Evolutionary conservation across 2,113 vertebrate species (phyloP), one percentile per base, ranked within the genome.

Genomic region (Labeo catla): DNA sequence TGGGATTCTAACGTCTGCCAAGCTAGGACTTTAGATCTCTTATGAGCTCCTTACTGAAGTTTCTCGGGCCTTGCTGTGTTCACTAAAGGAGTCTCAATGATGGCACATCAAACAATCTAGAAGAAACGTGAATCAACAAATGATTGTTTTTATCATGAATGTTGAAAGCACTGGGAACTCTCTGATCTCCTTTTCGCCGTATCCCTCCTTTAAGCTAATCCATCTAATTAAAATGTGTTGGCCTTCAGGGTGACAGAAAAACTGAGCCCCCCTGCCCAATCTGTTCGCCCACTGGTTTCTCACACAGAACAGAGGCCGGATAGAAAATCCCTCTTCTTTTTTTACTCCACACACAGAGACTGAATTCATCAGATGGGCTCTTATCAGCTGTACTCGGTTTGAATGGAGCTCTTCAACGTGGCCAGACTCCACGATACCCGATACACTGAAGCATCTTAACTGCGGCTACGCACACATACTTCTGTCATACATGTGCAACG

Each of bases 341-440:
- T 66, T 13, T 49, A 50, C 76, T 80, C 54, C 28, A 65, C 43
- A 84, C 36, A 66, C 65, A 95, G 93, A 94, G 93, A 86, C 39
- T 73, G 92, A 88, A 95, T 95, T 95, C 93, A 95, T 94, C 83
- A 87, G 57, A 78, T 65, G 78, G 57, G 72, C 79, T 90, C 93
- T 95, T 94, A 95, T 95, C 94, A 93, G 93, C 89, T 91, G 90
- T 89, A 87, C 89, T 74, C 87, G 90, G 90, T 83, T 88, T 95
- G 93, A 95, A 95, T 92, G 93, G 90, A 90, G 84, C 90, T 92
- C 93, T 94, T 94, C 92, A 95, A 91, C 87, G 86, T 89, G 81
- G 87, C 84, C 89, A 85, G 76, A 83, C 88, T 89, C 83, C 73
- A 86, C 76, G 92, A 93, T 87, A 95, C 89, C 92, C 88, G 92